A percentile compares a stretch with the other conserved stretches of the same genome.
Evolutionary conservation across 2,888 invertebrate genomes (phyloP).

Genomic region (Himalopsyche tibetana): DNA sequence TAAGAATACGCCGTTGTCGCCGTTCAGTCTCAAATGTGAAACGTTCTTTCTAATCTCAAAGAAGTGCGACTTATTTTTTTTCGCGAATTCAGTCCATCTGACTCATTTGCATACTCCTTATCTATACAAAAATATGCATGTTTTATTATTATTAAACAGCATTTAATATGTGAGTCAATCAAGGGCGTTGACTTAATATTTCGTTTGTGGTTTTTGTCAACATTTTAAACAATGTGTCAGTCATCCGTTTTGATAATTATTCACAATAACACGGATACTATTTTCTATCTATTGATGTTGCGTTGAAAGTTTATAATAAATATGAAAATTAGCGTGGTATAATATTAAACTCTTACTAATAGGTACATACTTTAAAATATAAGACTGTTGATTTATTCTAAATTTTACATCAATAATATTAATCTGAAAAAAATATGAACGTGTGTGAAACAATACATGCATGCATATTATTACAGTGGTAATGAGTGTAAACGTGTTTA

Average conservation of each 20-base stretch:
- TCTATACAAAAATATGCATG: background rate
- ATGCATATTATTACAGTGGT: too few species aligned
- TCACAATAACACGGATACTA: background rate
- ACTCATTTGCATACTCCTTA: constrained; percentile 12
- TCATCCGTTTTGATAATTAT: background rate
- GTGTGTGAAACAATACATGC: too few species aligned
- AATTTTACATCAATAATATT: too few species aligned
- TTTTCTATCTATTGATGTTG: background rate
- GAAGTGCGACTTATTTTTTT: background rate
- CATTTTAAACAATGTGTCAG: constrained; percentile 15
- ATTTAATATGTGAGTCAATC: constrained; percentile 7
- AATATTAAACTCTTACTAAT: too few species aligned
- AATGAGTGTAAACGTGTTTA: too few species aligned
- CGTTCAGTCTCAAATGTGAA: too few species aligned
- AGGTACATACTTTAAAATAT: too few species aligned
- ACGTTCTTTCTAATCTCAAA: background rate
- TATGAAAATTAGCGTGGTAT: too few species aligned
- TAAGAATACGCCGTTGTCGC: too few species aligned
- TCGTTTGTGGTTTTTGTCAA: constrained; percentile 39
- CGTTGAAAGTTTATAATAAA: too few species aligned
- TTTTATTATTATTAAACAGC: background rate
- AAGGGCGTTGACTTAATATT: constrained; percentile 9
- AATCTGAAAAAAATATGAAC: too few species aligned
- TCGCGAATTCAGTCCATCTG: background rate
- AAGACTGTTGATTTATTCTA: too few species aligned